These are phyloP conservation scores for Murina feae DNA, from an alignment of 2,113 vertebrate genomes.

Conservation along the genomic window DNA sequence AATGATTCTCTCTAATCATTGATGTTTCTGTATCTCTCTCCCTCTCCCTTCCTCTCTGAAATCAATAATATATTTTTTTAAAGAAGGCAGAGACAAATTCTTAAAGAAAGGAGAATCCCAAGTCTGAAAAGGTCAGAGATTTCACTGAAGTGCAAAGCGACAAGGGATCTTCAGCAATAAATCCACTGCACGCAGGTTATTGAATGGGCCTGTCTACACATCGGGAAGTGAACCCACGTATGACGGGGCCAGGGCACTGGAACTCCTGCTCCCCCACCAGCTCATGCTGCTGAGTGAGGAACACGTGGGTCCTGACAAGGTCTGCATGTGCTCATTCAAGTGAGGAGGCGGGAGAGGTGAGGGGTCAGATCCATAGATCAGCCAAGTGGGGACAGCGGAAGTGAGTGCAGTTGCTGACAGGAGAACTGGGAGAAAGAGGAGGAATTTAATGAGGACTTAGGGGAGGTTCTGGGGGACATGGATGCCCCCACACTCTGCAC, in stretches of 20 bases:
- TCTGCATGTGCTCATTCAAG: background rate
- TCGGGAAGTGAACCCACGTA: background rate
- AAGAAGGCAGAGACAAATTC: background rate
- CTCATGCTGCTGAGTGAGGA: background rate
- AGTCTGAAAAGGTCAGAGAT: slow-evolving; percentile 2
- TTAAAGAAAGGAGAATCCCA: background rate
- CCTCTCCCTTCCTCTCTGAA: too few relatives aligned
- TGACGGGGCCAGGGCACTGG: background rate
- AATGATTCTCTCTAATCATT: too few relatives aligned
- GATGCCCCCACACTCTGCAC: rapidly evolving
- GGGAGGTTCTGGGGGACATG: background rate
- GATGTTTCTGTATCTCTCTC: too few relatives aligned
- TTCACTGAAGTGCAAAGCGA: background rate
- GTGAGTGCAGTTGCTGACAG: background rate
- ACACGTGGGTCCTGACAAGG: background rate
- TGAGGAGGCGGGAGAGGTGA: background rate
- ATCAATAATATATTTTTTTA: too few relatives aligned
- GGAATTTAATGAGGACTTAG: background rate
- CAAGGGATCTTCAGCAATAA: background rate
- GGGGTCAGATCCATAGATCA: background rate
- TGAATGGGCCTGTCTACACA: background rate
- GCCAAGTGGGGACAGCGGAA: background rate
- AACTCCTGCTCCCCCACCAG: background rate
- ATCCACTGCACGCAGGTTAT: background rate
- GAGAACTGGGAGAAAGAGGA: background rate